Percentiles rank a stretch among this genome's conserved stretches.
phyloP scores from a whole-genome alignment of 2,888 invertebrate species.

The Meteorus colon region DNA sequence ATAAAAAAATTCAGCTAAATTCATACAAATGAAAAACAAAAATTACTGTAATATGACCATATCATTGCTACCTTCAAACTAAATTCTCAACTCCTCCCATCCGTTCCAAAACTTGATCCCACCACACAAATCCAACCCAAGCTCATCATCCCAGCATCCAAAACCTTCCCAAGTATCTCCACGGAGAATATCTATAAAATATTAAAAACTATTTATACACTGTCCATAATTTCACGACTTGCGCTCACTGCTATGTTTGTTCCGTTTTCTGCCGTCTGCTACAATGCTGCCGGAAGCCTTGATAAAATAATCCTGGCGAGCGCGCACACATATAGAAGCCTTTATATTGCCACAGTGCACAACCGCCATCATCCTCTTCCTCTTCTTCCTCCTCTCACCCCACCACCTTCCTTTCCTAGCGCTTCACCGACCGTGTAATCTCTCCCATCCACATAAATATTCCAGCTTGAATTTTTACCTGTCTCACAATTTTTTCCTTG shows the following conservation, averaged over 20 bases:
- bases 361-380: constrained; percentile 12
- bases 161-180: too few relatives aligned
- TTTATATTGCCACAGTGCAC: constrained; percentile 38
- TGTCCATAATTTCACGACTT: neutral
- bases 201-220: neutral
- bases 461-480: constrained; percentile 41
- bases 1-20: too few relatives aligned
- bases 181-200: neutral
- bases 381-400: constrained; percentile 13
- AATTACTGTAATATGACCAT: too few relatives aligned
- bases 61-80: too few relatives aligned
- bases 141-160: too few relatives aligned
- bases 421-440: constrained; percentile 36
- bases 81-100: too few relatives aligned
- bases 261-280: constrained; percentile 23
- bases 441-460: constrained; percentile 40
- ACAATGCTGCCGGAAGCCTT: constrained; percentile 33
- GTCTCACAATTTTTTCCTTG: constrained; percentile 17
- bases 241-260: neutral
- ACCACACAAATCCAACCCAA: too few relatives aligned
- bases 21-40: too few relatives aligned
- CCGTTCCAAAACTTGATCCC: too few relatives aligned
- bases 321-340: constrained; percentile 22
- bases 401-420: neutral
- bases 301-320: constrained; percentile 42